Evolutionary conservation across 2,888 invertebrate species (phyloP).

Genomic region (Odontothrips loti): DNA sequence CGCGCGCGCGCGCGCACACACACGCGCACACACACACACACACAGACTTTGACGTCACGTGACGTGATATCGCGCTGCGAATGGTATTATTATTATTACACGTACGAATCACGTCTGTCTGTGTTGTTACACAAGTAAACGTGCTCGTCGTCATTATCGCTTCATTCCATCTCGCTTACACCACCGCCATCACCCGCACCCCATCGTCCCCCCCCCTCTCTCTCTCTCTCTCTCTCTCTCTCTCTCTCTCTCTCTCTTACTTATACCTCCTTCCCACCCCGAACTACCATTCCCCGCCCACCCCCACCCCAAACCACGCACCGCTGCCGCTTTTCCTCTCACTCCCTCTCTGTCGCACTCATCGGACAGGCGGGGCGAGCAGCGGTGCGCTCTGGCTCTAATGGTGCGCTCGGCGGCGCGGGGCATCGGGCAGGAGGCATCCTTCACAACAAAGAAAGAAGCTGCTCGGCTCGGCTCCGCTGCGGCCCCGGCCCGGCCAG

Average conservation of each 20-base stretch:
- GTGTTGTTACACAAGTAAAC: constrained; percentile 14
- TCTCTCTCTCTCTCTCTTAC: not conserved
- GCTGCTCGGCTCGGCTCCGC: not conserved
- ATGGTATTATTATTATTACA: too few species aligned
- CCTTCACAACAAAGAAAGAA: constrained; percentile 14
- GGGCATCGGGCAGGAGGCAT: not conserved
- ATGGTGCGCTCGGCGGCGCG: too few species aligned
- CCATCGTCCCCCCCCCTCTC: not conserved
- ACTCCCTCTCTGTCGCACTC: not conserved
- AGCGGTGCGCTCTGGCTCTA: not conserved
- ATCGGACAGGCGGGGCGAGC: not conserved
- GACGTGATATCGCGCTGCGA: too few species aligned
- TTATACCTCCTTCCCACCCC: not conserved
- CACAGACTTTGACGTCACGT: too few species aligned
- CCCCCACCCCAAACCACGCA: not conserved
- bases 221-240: constrained; percentile 11
- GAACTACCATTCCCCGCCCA: not conserved
- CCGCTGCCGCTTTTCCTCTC: not conserved
- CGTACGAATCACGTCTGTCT: not conserved
- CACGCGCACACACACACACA: too few species aligned
- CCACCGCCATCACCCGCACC: not conserved
- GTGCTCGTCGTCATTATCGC: not conserved
- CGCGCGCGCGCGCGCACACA: too few species aligned
- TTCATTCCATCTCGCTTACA: constrained; percentile 9
- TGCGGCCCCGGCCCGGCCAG: too few species aligned